These are phyloP conservation scores for Holothuria glaberrima DNA, from an alignment of 35 echinoderm and acorn worm species.

Conservation along the genomic window DNA sequence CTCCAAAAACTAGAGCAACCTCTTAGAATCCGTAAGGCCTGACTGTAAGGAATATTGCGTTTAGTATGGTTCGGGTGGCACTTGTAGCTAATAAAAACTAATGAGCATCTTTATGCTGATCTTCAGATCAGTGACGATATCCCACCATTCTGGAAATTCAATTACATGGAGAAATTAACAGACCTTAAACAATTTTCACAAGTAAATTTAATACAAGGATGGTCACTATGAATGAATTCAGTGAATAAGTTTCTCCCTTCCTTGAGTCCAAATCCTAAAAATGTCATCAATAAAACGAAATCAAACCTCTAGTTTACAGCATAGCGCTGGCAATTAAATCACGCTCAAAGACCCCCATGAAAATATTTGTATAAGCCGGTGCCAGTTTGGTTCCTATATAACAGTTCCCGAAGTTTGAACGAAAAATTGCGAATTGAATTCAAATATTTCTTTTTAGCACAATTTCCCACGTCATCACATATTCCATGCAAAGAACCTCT, in stretches of 20 bases:
- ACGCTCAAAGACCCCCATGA: not conserved
- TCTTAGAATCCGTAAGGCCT: not conserved
- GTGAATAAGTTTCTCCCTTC: no score
- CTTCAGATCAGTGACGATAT: slow-evolving; percentile 19
- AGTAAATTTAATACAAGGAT: slow-evolving; percentile 47
- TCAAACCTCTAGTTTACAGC: no score
- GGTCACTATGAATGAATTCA: not conserved
- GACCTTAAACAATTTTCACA: not conserved
- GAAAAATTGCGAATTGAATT: not conserved
- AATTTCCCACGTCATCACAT: not conserved
- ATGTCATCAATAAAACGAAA: no score
- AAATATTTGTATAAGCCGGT: not conserved
- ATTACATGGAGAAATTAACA: not conserved
- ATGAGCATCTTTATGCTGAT: not conserved
- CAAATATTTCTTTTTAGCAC: no score
- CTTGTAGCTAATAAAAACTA: not conserved
- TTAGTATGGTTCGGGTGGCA: not conserved
- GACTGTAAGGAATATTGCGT: slow-evolving; percentile 3
- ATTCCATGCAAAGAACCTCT: not conserved
- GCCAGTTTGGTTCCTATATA: slow-evolving; percentile 11
- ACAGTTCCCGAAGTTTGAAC: not conserved
- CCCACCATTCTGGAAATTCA: not conserved
- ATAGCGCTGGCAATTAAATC: not conserved
- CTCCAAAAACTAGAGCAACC: not conserved
- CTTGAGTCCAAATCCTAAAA: no score